Conservation (phyloP, 2,888 invertebrate species). For the Lepidocyrtinus sp. region DNA sequence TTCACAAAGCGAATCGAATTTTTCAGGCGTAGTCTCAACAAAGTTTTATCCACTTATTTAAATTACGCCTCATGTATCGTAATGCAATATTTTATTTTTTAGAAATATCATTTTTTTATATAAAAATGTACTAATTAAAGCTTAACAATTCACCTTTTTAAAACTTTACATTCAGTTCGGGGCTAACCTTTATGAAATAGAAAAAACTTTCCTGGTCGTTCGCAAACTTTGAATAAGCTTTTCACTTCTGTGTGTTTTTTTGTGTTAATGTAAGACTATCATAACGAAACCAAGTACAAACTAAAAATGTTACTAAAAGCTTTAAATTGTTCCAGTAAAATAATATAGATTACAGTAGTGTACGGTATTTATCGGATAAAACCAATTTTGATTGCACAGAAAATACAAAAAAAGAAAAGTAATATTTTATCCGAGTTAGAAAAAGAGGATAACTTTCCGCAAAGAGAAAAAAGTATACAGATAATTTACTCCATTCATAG, state of each 20-base stretch:
- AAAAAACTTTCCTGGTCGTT: conserved; percentile 50
- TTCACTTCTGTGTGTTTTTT: conserved; percentile 39
- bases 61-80: background rate
- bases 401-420: too few species aligned
- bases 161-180: conserved; percentile 4
- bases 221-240: conserved; percentile 52
- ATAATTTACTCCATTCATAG: too few species aligned
- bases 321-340: too few species aligned
- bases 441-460: too few species aligned
- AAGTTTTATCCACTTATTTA: background rate
- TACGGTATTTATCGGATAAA: background rate
- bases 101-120: conserved; percentile 16
- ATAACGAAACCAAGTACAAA: too few species aligned
- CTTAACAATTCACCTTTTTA: background rate
- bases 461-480: too few species aligned
- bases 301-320: too few species aligned
- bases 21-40: background rate
- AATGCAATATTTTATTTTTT: conserved; percentile 10
- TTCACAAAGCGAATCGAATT: background rate
- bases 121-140: conserved; percentile 23
- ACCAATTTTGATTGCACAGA: background rate
- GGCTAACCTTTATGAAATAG: conserved; percentile 24
- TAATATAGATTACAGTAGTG: too few species aligned
- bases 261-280: too few species aligned
- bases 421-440: too few species aligned